phyloP scores from a whole-genome alignment of 2,113 vertebrate species.

The Australoheros scitulus region DNA sequence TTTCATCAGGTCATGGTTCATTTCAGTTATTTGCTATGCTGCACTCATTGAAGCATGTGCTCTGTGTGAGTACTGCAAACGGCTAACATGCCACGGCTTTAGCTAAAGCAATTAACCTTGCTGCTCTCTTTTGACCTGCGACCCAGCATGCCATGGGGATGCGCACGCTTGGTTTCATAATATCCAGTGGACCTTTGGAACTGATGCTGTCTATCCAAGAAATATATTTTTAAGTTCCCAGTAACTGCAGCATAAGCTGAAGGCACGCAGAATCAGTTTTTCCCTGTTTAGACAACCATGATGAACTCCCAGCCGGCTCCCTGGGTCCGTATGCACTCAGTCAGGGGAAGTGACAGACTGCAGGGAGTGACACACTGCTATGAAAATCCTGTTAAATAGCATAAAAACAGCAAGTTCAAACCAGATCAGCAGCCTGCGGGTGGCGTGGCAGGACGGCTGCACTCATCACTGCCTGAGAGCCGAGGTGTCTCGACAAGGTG shows the following conservation, averaged over 20 bases:
- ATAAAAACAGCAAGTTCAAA: slow-evolving; percentile 53
- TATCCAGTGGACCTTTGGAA: background rate
- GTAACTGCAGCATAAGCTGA: background rate
- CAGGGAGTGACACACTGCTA: slow-evolving; percentile 40
- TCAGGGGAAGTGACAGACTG: slow-evolving; percentile 41
- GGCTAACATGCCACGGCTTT: background rate
- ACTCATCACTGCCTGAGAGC: slow-evolving; percentile 24
- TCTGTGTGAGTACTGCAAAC: background rate
- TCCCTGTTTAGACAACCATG: slow-evolving; percentile 41
- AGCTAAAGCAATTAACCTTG: slow-evolving; percentile 8
- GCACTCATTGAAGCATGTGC: background rate
- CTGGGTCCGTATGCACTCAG: slow-evolving; percentile 14
- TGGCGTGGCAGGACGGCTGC: slow-evolving; percentile 24
- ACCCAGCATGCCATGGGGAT: background rate
- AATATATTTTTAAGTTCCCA: background rate
- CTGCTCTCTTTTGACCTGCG: background rate
- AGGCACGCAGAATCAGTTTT: background rate
- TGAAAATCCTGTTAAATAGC: slow-evolving; percentile 61
- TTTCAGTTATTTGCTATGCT: background rate
- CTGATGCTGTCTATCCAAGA: background rate
- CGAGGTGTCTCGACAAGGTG: background rate
- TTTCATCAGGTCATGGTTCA: background rate
- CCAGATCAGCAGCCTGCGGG: slow-evolving; percentile 48
- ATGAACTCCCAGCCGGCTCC: slow-evolving; percentile 42
- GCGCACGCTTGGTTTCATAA: background rate